Conservation (phyloP, 1,140 invertebrate genomes). For the Trachymyrmex cornetzi region DNA sequence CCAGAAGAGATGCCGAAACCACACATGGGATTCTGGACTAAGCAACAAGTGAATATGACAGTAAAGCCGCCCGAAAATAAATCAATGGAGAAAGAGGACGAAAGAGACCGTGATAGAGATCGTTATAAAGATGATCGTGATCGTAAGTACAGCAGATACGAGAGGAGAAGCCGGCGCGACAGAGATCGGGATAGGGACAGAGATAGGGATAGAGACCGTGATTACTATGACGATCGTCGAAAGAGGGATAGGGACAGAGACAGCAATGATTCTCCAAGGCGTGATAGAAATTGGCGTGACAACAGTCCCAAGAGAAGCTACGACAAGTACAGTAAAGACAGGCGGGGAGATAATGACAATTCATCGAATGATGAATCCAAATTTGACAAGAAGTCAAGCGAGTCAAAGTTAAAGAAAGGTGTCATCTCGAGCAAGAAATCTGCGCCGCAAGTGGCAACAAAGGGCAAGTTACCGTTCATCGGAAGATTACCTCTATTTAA, state of each 20-base stretch:
- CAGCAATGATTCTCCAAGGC: slow-evolving; percentile 82
- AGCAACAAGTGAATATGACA: slow-evolving; percentile 85
- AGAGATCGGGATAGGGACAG: slow-evolving; percentile 81
- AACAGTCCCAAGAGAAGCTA: slow-evolving; percentile 84
- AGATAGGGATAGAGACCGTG: slow-evolving; percentile 79
- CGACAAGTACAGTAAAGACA: slow-evolving; percentile 82
- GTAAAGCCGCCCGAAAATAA: slow-evolving; percentile 81
- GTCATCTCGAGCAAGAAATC: slow-evolving; percentile 76
- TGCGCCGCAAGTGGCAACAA: slow-evolving; percentile 67
- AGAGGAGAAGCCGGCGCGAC: slow-evolving; percentile 83
- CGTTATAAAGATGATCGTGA: slow-evolving; percentile 81
- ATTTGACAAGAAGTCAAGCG: slow-evolving; percentile 85
- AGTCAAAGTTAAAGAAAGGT: slow-evolving; percentile 81
- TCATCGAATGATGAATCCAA: slow-evolving; percentile 84
- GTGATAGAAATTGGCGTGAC: slow-evolving; percentile 82
- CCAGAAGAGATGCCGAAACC: slow-evolving; percentile 86
- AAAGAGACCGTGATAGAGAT: slow-evolving; percentile 76
- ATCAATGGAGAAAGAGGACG: slow-evolving; percentile 74
- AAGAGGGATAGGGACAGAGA: slow-evolving; percentile 81
- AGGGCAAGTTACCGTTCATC: slow-evolving; percentile 90
- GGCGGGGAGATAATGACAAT: slow-evolving; percentile 78
- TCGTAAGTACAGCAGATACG: slow-evolving; percentile 83
- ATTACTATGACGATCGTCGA: slow-evolving; percentile 84
- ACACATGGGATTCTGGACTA: slow-evolving; percentile 86
- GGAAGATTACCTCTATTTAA: slow-evolving; percentile 91